Conservation (phyloP, 23 tunicate genomes). For the Ciona savignyi region DNA sequence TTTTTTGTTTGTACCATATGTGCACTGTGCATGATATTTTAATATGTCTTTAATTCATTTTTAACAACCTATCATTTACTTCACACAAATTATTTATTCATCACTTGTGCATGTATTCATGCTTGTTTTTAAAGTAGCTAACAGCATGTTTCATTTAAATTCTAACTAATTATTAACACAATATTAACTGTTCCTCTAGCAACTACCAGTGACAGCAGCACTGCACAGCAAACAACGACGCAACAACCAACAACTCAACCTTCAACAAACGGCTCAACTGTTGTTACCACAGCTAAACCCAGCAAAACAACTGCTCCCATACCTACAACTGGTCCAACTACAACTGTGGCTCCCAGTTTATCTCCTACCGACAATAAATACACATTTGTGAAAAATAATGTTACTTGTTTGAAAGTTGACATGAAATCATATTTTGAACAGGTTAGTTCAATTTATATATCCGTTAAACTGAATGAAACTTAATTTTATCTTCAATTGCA, state of each 20-base stretch:
- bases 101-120: too few species aligned
- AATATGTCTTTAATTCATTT: too few species aligned
- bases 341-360: constrained; percentile 15
- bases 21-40: too few species aligned
- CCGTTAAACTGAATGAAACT: not conserved
- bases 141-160: too few species aligned
- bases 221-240: constrained; percentile 1
- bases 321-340: constrained; percentile 9
- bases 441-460: constrained; percentile 7
- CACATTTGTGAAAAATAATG: not conserved
- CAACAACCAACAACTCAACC: constrained; percentile 7
- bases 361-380: not conserved
- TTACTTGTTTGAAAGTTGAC: constrained; percentile 25
- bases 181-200: too few species aligned
- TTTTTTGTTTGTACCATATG: too few species aligned
- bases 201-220: not conserved
- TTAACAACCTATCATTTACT: too few species aligned
- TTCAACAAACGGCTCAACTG: constrained; percentile 11
- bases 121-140: too few species aligned
- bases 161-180: too few species aligned
- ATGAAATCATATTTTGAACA: constrained; percentile 12
- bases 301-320: constrained; percentile 1
- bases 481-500: too few species aligned
- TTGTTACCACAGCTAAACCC: constrained; percentile 1
- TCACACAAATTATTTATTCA: too few species aligned